These are phyloP conservation scores for Butastur rufipennis DNA, from an alignment of 2,113 vertebrate genomes.

Conservation along the genomic window DNA sequence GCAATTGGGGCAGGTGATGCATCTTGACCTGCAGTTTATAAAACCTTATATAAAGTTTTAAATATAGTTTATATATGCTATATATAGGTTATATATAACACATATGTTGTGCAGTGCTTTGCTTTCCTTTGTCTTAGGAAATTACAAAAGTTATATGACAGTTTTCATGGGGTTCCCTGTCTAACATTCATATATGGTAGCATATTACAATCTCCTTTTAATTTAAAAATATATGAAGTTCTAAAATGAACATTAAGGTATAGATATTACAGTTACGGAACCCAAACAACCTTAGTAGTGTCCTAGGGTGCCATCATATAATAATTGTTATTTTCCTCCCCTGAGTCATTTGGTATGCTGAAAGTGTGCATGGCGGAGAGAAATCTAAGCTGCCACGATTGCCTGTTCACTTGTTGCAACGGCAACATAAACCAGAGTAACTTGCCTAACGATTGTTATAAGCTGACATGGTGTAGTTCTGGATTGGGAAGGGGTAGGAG, in stretches of 20 bases:
- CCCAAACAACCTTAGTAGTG: background rate
- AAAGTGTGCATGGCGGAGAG: background rate
- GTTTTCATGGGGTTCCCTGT: background rate
- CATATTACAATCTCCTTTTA: background rate
- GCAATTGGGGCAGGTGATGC: background rate
- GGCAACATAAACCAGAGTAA: background rate
- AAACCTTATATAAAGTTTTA: background rate
- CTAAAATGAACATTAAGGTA: background rate
- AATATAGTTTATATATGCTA: background rate
- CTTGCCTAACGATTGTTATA: background rate
- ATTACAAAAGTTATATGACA: background rate
- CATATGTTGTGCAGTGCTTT: background rate
- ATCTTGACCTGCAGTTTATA: background rate
- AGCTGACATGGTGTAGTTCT: background rate
- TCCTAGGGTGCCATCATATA: background rate
- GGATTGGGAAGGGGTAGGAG: background rate
- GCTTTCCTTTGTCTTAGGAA: background rate
- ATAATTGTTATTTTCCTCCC: background rate
- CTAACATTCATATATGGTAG: background rate
- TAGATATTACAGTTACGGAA: background rate
- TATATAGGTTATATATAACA: background rate
- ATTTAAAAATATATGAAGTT: background rate
- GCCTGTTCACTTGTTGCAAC: background rate
- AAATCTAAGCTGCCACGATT: background rate
- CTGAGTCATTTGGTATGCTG: background rate